Conservation (phyloP, 2,888 invertebrate genomes). For the Epinotia bilunana region DNA sequence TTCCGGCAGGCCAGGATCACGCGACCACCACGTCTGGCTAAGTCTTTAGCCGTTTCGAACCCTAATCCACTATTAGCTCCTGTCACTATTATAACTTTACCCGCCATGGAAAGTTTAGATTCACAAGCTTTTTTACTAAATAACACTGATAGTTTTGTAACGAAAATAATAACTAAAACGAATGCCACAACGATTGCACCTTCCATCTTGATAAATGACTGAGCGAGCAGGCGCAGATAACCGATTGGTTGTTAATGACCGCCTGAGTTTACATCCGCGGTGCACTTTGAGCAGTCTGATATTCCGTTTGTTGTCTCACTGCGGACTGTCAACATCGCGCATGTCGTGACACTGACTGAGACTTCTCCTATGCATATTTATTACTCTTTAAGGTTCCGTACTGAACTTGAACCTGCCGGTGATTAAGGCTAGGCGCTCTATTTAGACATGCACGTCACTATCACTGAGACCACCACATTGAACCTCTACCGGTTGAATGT, state of each 20-base stretch:
- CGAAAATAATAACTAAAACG: slow-evolving; percentile 12
- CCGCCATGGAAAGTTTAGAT: slow-evolving; percentile 27
- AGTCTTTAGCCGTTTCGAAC: slow-evolving; percentile 86
- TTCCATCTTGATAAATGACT: slow-evolving; percentile 8
- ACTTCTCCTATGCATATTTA: not conserved
- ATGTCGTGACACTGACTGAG: not conserved
- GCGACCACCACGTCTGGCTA: slow-evolving; percentile 87
- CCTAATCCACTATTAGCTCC: slow-evolving; percentile 91
- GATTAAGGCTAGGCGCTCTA: not conserved
- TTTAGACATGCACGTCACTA: too few relatives aligned
- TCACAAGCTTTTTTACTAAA: slow-evolving; percentile 24
- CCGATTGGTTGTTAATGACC: not conserved
- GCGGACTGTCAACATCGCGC: slow-evolving; percentile 5
- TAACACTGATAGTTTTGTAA: slow-evolving; percentile 21
- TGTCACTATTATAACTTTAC: slow-evolving; percentile 84
- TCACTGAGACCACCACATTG: too few relatives aligned
- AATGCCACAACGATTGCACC: slow-evolving; percentile 6
- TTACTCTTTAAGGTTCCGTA: slow-evolving; percentile 14
- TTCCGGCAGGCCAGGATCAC: slow-evolving; percentile 88
- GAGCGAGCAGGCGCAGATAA: not conserved
- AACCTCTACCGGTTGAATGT: too few relatives aligned
- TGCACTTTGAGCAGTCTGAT: not conserved
- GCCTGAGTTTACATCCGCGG: not conserved
- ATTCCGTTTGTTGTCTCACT: slow-evolving; percentile 1
- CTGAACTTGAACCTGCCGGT: not conserved